phyloP scores from a whole-genome alignment of 2,797 vertebrate species.

The Manis javanica region DNA sequence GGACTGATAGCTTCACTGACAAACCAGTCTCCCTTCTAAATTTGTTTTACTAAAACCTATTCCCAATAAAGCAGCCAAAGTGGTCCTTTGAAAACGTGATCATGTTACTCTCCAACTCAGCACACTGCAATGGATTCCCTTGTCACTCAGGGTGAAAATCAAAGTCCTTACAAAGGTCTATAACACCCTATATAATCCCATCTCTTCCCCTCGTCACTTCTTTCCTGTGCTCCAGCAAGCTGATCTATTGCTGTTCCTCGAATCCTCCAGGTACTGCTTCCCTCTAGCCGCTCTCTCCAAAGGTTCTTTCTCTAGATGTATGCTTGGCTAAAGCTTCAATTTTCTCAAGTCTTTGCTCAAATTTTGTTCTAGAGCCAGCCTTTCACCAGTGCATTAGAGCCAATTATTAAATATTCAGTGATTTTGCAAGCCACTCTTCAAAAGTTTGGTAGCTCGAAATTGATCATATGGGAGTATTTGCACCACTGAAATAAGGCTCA shows the following conservation, averaged over 20 bases:
- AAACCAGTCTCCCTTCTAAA: background rate
- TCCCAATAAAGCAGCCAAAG: background rate
- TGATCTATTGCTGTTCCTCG: background rate
- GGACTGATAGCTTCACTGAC: background rate
- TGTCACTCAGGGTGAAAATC: background rate
- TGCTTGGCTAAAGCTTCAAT: background rate
- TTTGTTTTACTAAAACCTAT: conserved; percentile 20
- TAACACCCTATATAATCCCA: background rate
- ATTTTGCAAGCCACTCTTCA: background rate
- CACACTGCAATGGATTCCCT: background rate
- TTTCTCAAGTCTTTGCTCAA: background rate
- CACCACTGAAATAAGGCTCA: background rate
- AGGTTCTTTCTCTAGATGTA: background rate
- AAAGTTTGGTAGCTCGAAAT: background rate
- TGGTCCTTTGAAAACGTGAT: background rate
- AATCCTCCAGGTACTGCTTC: background rate
- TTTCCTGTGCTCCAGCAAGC: background rate
- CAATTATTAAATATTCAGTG: conserved; percentile 4
- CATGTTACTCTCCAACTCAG: background rate
- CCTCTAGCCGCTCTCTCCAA: background rate
- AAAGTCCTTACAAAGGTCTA: background rate
- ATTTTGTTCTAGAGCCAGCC: background rate
- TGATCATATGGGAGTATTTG: background rate
- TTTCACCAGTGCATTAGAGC: background rate
- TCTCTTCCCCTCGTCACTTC: background rate